A percentile compares a stretch with the other conserved stretches of the same genome.
Conservation (phyloP, 2,797 vertebrate species). For the Odontamblyopus rebecca region DNA sequence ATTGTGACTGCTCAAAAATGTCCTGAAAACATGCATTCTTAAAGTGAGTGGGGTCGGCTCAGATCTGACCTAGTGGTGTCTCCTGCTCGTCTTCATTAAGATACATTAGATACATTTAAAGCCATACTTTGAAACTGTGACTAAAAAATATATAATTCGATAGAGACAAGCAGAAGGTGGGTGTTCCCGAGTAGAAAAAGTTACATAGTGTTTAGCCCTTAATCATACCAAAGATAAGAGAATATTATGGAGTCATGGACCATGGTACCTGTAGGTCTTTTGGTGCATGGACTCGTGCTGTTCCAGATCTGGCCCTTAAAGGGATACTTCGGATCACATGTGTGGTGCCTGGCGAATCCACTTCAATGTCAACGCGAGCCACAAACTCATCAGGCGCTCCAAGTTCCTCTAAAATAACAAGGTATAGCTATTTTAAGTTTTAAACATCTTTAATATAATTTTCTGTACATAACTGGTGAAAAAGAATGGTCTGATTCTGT, state of each 20-base stretch:
- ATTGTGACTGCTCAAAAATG: no score
- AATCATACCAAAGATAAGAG: not conserved
- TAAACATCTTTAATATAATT: no score
- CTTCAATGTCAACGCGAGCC: conserved; percentile 90
- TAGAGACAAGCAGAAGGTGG: not conserved
- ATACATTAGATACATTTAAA: no score
- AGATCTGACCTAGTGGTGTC: no score
- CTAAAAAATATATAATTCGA: not conserved
- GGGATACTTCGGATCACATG: conserved; percentile 85
- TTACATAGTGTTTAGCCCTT: not conserved
- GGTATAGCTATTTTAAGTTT: no score
- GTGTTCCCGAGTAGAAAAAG: not conserved
- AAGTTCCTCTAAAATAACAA: conserved; percentile 73
- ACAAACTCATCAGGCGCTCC: conserved; percentile 85
- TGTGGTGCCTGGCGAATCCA: conserved; percentile 90
- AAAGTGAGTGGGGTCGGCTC: no score
- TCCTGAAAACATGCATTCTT: not conserved
- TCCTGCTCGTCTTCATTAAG: no score
- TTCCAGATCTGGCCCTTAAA: conserved; percentile 87
- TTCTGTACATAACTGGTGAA: not conserved
- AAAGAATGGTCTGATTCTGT: not conserved
- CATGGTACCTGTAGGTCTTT: conserved; percentile 88
- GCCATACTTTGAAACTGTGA: no score
- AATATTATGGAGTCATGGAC: not conserved
- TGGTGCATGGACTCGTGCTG: conserved; percentile 89